A percentile compares a stretch with the other conserved stretches of the same genome.
Conservation (phyloP, 2,888 invertebrate genomes). For the Synergus laeviventris region DNA sequence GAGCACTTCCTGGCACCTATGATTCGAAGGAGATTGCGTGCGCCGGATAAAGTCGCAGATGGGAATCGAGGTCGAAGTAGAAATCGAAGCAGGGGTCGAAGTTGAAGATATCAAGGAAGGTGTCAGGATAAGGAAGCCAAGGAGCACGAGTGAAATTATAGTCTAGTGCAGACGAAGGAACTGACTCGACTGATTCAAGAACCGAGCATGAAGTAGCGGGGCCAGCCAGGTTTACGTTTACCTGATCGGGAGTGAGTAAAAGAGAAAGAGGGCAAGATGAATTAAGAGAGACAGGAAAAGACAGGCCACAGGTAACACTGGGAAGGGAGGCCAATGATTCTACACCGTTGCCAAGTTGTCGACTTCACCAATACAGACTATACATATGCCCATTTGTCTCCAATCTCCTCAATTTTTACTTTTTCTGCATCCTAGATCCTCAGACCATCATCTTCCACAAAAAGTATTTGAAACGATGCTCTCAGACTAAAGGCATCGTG, state of each 20-base stretch:
- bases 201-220: constrained; percentile 61
- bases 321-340: constrained; percentile 50
- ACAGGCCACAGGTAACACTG: constrained; percentile 51
- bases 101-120: constrained; percentile 43
- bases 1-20: constrained; percentile 38
- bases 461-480: background rate
- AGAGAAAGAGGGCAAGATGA: constrained; percentile 47
- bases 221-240: constrained; percentile 62
- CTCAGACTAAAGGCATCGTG: background rate
- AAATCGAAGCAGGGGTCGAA: constrained; percentile 54
- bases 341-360: constrained; percentile 68
- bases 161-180: constrained; percentile 52
- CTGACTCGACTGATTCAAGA: constrained; percentile 70
- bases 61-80: constrained; percentile 60
- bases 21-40: constrained; percentile 26
- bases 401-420: constrained; percentile 19
- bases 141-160: constrained; percentile 48
- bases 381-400: constrained; percentile 40
- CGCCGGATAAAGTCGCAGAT: constrained; percentile 41
- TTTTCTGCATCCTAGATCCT: constrained; percentile 3
- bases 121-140: constrained; percentile 7
- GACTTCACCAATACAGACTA: constrained; percentile 45
- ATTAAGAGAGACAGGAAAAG: constrained; percentile 48
- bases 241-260: constrained; percentile 61
- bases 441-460: background rate